Evolutionary conservation across 2,113 vertebrate genomes (phyloP).

Genomic region (Brachionichthys hirsutus): DNA sequence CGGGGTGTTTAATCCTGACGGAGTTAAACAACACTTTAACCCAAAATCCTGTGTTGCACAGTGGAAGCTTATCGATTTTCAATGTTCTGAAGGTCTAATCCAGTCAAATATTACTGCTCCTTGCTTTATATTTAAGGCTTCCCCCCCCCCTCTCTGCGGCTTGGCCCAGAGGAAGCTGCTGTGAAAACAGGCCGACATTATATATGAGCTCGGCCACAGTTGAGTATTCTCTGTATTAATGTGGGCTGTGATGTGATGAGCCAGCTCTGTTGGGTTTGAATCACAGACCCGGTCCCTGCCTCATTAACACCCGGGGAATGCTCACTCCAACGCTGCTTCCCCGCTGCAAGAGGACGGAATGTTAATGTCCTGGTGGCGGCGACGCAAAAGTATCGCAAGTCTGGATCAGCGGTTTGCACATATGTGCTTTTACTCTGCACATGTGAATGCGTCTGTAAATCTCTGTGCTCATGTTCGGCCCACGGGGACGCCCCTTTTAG

Average conservation of each 20-base stretch:
- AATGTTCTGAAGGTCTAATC: too few relatives aligned
- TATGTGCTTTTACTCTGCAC: too few relatives aligned
- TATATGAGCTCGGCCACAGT: slow-evolving; percentile 35
- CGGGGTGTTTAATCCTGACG: too few relatives aligned
- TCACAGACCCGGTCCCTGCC: slow-evolving; percentile 20
- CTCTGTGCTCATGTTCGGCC: neutral
- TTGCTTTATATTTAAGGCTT: too few relatives aligned
- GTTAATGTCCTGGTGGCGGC: neutral
- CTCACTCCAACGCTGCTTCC: slow-evolving; percentile 22
- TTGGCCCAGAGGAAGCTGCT: neutral
- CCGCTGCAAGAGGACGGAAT: neutral
- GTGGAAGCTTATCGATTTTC: too few relatives aligned
- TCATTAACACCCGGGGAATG: slow-evolving; percentile 33
- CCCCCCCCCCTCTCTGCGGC: too few relatives aligned
- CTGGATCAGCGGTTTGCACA: too few relatives aligned
- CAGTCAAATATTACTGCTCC: too few relatives aligned
- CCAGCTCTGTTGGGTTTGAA: slow-evolving; percentile 28
- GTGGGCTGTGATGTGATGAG: slow-evolving; percentile 12
- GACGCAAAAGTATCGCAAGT: too few relatives aligned
- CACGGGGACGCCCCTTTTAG: too few relatives aligned
- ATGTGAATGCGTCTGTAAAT: neutral
- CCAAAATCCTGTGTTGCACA: too few relatives aligned
- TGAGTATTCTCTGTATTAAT: slow-evolving; percentile 18
- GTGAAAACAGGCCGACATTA: slow-evolving; percentile 3
- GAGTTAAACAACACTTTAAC: too few relatives aligned